Conservation (phyloP, 2,888 invertebrate species). For the Galeopsomyia nigrocyanea region DNA sequence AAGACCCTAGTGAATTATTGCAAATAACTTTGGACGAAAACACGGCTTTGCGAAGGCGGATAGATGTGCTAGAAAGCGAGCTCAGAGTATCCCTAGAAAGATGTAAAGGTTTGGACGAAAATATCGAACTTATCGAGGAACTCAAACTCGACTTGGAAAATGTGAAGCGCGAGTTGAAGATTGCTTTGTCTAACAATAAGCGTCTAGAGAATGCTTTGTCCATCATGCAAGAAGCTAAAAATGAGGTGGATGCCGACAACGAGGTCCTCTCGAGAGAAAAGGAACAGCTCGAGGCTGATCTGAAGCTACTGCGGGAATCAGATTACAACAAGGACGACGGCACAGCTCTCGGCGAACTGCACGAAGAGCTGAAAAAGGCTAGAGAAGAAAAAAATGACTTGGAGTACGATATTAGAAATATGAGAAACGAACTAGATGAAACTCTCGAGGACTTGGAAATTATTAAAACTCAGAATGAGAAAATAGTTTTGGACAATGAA, state of each 20-base stretch:
- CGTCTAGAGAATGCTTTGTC: constrained; percentile 69
- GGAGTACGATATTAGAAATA: constrained; percentile 73
- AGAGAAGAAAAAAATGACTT: constrained; percentile 73
- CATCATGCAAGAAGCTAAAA: constrained; percentile 66
- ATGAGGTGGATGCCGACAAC: constrained; percentile 66
- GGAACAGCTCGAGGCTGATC: constrained; percentile 57
- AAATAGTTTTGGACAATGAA: constrained; percentile 55
- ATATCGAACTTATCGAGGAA: constrained; percentile 55
- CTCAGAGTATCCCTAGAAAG: constrained; percentile 57
- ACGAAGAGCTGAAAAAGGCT: constrained; percentile 52
- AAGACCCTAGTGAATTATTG: constrained; percentile 34
- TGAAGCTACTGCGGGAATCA: constrained; percentile 53
- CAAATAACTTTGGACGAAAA: constrained; percentile 59
- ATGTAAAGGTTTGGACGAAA: constrained; percentile 56
- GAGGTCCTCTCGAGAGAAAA: constrained; percentile 57
- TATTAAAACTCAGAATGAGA: constrained; percentile 49
- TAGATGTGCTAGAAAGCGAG: constrained; percentile 62
- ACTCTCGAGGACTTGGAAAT: constrained; percentile 59
- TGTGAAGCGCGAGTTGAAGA: constrained; percentile 64
- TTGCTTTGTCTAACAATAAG: constrained; percentile 63
- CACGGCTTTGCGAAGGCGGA: constrained; percentile 64
- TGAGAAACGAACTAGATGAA: constrained; percentile 72
- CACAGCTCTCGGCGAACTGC: constrained; percentile 53
- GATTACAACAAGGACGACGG: constrained; percentile 52
- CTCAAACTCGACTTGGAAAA: constrained; percentile 59